Conservation (phyloP, 2,113 vertebrate genomes). For the Etia nguti region DNA sequence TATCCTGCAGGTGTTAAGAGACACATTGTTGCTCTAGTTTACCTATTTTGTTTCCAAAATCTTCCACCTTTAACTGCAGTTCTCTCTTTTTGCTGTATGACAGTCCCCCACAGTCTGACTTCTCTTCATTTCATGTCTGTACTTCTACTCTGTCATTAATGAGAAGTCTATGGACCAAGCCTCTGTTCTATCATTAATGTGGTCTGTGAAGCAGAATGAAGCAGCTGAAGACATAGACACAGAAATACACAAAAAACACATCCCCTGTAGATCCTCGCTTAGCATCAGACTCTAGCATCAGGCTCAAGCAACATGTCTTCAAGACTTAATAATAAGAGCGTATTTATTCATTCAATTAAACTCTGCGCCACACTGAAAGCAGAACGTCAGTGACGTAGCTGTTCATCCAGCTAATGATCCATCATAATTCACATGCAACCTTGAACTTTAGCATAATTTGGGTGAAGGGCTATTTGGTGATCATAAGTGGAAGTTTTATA, state of each 20-base stretch:
- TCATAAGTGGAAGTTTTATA: neutral
- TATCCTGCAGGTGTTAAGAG: conserved; percentile 38
- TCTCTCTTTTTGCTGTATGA: neutral
- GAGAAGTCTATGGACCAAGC: neutral
- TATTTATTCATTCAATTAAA: neutral
- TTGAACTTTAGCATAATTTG: neutral
- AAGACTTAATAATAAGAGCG: neutral
- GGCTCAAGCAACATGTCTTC: neutral
- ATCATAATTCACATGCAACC: neutral
- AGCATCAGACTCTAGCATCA: conserved; percentile 26
- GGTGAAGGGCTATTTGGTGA: neutral
- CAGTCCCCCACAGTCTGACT: neutral
- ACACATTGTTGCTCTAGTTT: conserved; percentile 9
- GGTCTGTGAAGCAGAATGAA: conserved; percentile 20
- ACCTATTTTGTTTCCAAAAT: neutral
- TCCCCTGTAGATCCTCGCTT: conserved; percentile 1
- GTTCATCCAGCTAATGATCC: neutral
- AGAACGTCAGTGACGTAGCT: neutral
- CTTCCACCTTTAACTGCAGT: neutral
- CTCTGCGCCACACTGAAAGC: neutral
- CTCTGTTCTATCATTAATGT: conserved; percentile 39
- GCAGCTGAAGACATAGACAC: conserved; percentile 23
- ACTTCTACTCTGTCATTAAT: neutral
- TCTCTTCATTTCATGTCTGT: neutral
- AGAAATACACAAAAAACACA: neutral